These are phyloP conservation scores for Pandemis cinnamomeana DNA, from an alignment of 2,888 invertebrate genomes.

Conservation along the genomic window DNA sequence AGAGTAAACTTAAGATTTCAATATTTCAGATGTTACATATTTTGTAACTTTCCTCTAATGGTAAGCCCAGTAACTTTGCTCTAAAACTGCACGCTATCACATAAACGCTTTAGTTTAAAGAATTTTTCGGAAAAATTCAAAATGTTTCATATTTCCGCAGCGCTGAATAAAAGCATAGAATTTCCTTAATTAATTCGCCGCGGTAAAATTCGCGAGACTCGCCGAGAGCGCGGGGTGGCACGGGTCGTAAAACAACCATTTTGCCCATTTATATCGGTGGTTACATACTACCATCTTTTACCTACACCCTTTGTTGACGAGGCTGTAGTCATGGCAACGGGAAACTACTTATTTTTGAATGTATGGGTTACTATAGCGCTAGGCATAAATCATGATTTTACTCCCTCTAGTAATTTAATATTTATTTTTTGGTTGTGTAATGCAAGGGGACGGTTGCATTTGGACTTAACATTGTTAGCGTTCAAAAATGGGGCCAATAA, in stretches of 20 bases:
- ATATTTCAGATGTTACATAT: neutral
- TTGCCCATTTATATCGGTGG: conserved; percentile 29
- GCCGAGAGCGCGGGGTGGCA: conserved; percentile 29
- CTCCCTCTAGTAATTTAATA: conserved; percentile 7
- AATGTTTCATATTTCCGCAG: conserved; percentile 8
- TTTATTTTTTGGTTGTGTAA: conserved; percentile 2
- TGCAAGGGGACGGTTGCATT: neutral
- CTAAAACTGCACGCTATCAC: neutral
- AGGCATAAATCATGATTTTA: conserved; percentile 14
- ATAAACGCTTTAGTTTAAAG: neutral
- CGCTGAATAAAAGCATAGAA: conserved; percentile 12
- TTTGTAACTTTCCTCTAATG: too few relatives aligned
- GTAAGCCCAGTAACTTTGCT: neutral
- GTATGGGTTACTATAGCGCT: conserved; percentile 2
- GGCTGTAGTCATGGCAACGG: conserved; percentile 48
- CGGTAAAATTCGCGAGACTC: conserved; percentile 25
- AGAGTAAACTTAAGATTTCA: neutral
- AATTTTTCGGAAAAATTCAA: neutral
- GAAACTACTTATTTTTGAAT: conserved; percentile 45
- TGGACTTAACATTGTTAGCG: neutral
- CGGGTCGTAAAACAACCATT: conserved; percentile 29
- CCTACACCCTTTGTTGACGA: conserved; percentile 50
- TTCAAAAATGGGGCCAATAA: too few relatives aligned
- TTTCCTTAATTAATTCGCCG: conserved; percentile 31
- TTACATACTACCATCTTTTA: conserved; percentile 34